Conservation (phyloP, 1,140 invertebrate species). For the Panulirus ornatus region DNA sequence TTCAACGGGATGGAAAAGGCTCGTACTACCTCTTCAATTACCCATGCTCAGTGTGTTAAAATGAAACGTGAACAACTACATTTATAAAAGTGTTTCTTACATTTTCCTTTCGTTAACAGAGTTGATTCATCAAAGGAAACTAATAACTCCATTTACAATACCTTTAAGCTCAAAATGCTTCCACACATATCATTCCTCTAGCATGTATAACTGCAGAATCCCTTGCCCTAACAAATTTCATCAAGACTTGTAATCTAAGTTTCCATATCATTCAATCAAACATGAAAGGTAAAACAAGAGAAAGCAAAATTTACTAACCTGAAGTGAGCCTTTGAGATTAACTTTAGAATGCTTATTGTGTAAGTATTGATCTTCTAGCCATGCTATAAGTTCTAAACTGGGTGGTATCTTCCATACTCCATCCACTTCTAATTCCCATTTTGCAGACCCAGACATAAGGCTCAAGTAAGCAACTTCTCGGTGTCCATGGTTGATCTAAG, state of each 20-base stretch:
- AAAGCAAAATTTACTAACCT: slow-evolving; percentile 76
- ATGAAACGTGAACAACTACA: too few relatives aligned
- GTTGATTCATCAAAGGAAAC: too few relatives aligned
- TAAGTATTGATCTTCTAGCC: slow-evolving; percentile 88
- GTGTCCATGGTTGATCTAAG: slow-evolving; percentile 53
- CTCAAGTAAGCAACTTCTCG: slow-evolving; percentile 84
- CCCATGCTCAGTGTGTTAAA: too few relatives aligned
- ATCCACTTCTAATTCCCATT: slow-evolving; percentile 90
- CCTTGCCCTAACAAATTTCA: too few relatives aligned
- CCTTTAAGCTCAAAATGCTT: too few relatives aligned
- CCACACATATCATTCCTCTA: too few relatives aligned
- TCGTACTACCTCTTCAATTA: too few relatives aligned
- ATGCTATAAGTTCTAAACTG: slow-evolving; percentile 86
- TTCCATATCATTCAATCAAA: background rate
- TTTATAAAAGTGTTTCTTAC: too few relatives aligned
- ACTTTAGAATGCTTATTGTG: slow-evolving; percentile 84
- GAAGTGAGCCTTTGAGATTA: slow-evolving; percentile 85
- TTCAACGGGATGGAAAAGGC: too few relatives aligned
- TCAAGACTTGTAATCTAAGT: background rate
- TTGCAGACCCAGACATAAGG: slow-evolving; percentile 84
- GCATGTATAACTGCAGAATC: too few relatives aligned
- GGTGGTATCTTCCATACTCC: slow-evolving; percentile 86
- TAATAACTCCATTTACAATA: too few relatives aligned
- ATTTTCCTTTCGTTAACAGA: too few relatives aligned
- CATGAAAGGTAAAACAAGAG: background rate